phyloP scores from a whole-genome alignment of 2,113 vertebrate species.

The Gallinago media region DNA sequence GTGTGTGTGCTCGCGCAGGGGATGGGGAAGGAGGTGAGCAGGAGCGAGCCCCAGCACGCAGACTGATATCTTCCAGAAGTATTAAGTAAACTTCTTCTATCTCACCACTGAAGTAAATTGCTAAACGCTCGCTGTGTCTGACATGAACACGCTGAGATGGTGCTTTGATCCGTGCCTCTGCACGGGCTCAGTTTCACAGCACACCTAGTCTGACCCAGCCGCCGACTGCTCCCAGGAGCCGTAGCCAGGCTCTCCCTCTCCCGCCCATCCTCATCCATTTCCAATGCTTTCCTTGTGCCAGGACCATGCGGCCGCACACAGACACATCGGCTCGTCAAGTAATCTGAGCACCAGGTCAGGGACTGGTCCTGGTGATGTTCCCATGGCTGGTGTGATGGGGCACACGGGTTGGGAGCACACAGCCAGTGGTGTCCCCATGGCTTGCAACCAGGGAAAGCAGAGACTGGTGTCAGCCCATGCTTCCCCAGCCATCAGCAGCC shows the following conservation, averaged over 20 bases:
- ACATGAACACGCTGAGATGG: neutral
- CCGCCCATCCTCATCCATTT: neutral
- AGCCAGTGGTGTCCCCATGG: fast-evolving
- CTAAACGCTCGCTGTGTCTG: neutral
- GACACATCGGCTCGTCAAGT: fast-evolving
- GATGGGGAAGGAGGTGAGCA: neutral
- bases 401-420: fast-evolving
- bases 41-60: neutral
- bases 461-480: neutral
- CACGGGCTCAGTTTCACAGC: neutral
- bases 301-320: fast-evolving
- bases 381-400: fast-evolving
- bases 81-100: neutral
- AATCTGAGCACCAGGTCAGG: neutral
- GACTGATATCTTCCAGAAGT: neutral
- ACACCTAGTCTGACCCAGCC: neutral
- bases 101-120: neutral
- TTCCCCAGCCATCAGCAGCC: neutral
- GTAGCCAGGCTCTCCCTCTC: neutral
- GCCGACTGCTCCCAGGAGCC: neutral
- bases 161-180: fast-evolving
- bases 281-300: neutral
- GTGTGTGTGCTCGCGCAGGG: fast-evolving
- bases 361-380: neutral
- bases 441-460: fast-evolving